Evolutionary conservation across 2,888 invertebrate species (phyloP).

Genomic region (Parelbella ahira): DNA sequence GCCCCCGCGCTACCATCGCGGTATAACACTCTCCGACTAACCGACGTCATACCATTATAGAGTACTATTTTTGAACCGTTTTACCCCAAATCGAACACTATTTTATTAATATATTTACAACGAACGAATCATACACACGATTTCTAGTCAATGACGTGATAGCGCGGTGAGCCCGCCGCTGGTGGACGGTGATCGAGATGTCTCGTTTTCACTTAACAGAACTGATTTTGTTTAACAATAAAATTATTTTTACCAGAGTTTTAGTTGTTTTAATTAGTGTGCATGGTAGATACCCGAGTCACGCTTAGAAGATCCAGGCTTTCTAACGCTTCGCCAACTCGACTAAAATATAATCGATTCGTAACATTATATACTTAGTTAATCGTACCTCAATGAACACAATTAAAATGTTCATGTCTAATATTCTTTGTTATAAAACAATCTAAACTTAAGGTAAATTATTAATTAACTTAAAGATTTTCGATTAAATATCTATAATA

Average conservation of each 20-base stretch:
- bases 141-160: conserved; percentile 66
- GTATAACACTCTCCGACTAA: conserved; percentile 75
- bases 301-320: conserved; percentile 63
- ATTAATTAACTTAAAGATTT: no score
- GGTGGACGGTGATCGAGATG: conserved; percentile 58
- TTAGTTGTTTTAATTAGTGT: conserved; percentile 70
- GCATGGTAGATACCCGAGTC: conserved; percentile 58
- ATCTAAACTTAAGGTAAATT: conserved; percentile 5
- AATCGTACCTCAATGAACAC: no score
- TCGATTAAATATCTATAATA: no score
- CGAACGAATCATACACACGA: conserved; percentile 44
- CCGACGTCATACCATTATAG: conserved; percentile 48
- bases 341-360: conserved; percentile 44
- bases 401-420: no score
- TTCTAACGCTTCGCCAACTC: conserved; percentile 68
- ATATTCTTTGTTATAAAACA: conserved; percentile 18
- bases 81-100: conserved; percentile 44
- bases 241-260: conserved; percentile 62
- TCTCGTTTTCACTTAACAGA: conserved; percentile 72
- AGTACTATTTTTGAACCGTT: conserved; percentile 59
- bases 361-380: no score
- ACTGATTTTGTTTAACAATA: conserved; percentile 78
- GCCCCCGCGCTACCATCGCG: conserved; percentile 62
- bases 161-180: conserved; percentile 48
- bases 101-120: conserved; percentile 55